Base-by-base conservation (phyloP, 2,888 invertebrate genomes). In the Creontiades dilutus region DNA sequence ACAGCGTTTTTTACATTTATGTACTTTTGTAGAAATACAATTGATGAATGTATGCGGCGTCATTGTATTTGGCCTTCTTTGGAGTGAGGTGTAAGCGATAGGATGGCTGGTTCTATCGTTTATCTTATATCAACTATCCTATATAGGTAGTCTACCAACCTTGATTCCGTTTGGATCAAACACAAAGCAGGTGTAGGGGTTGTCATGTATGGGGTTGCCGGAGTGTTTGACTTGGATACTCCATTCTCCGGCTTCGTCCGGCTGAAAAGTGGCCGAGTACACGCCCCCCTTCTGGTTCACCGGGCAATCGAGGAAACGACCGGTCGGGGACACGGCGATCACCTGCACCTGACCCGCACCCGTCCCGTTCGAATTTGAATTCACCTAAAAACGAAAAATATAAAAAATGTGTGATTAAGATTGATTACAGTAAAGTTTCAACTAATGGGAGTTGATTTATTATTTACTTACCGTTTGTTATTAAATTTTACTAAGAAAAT, bases 171-270 rank as follows among this genome's bases (percentile, higher is more conserved):
- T 96, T 0, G 99, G 98, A 93, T 99, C 98, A 93, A 98, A 99
- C 0, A 99, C 98, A 92, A 98, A 97, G 93, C 99, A 98, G 0
- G 97, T 97, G 93, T 99, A 99, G 0, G 99, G 99, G 23, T 98
- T 98, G 90, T 99, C 99, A 94, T 97, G 94, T 92, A 99, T 99
- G 93, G 99, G 98, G 92, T 98, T 97, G 52, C 98, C 98, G 93
- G 99, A 98, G 93, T 99, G 99, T 52, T 97, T 96, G 91, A 99
- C 98, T 91, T 97, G 97, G 90, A 99, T 98, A 92, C 97, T 96
- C 99, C 99, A 99, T 92, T 98, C 97, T 90, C 99, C 99, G 61
- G 98, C 97, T 94, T 99, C 99, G 92, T 98, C 97, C 0, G 99
- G 99, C 93, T 98, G 98, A 93, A 99, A 99, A 92, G 98, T 98